Evolutionary conservation across 2,888 invertebrate genomes (phyloP).

Genomic region (Dryadula phaetusa): DNA sequence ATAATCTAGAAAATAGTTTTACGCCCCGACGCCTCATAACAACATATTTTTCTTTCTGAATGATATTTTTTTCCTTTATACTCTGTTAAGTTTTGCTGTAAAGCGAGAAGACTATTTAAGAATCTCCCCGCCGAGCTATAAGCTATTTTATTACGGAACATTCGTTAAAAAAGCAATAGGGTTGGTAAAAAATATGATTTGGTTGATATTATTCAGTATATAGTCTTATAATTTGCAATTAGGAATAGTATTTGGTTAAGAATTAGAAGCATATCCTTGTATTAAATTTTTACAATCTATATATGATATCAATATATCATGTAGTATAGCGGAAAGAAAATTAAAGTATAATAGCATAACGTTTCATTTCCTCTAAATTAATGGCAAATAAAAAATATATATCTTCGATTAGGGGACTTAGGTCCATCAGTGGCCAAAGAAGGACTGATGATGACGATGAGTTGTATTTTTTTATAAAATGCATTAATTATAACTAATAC

Average conservation of each 20-base stretch:
- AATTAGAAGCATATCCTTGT: too few species aligned
- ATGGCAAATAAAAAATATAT: too few species aligned
- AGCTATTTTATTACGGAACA: constrained; percentile 46
- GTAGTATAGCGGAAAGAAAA: too few species aligned
- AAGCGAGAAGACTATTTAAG: constrained; percentile 54
- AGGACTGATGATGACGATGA: too few species aligned
- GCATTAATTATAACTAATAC: too few species aligned
- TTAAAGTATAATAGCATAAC: too few species aligned
- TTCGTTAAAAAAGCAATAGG: constrained; percentile 37
- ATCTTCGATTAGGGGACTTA: too few species aligned
- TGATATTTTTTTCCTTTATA: constrained; percentile 52
- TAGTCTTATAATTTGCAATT: neutral
- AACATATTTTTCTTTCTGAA: constrained; percentile 60
- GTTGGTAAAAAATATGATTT: constrained; percentile 26
- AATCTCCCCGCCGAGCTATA: constrained; percentile 47
- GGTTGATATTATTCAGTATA: neutral
- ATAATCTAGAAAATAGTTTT: constrained; percentile 65
- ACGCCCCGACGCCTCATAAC: constrained; percentile 59
- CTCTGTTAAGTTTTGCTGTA: constrained; percentile 48
- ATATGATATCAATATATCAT: too few species aligned
- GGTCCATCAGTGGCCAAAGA: too few species aligned
- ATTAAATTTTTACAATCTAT: too few species aligned
- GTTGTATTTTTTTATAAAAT: too few species aligned
- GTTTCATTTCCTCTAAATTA: too few species aligned
- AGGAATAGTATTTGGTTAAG: neutral